A percentile compares a stretch with the other conserved stretches of the same genome.
Evolutionary conservation across 2,113 vertebrate species (phyloP).

Genomic region (Gallinago undulata): DNA sequence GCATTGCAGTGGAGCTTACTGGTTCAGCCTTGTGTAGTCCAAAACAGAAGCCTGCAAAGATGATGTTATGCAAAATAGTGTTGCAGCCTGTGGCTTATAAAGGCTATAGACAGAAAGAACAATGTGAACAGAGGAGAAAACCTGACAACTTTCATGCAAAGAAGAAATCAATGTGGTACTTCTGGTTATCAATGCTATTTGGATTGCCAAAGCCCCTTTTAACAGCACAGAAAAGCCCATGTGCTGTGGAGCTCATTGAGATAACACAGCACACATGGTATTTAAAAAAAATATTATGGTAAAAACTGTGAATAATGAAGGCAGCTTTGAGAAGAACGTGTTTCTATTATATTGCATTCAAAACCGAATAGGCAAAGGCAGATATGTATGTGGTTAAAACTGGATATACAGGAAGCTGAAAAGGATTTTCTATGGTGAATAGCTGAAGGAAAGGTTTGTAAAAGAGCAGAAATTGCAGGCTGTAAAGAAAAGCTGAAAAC

Average conservation of each 20-base stretch:
- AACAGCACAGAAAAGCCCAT: background rate
- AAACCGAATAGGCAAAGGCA: background rate
- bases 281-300: background rate
- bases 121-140: background rate
- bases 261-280: fast-evolving
- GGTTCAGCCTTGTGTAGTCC: background rate
- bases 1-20: fast-evolving
- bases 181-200: background rate
- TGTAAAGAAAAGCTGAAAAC: background rate
- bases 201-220: background rate
- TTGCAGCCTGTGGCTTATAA: background rate
- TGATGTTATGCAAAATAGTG: fast-evolving
- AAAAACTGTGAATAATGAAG: background rate
- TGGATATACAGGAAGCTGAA: background rate
- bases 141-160: background rate
- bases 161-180: background rate
- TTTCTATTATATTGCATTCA: background rate
- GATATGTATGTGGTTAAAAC: background rate
- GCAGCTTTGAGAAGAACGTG: background rate
- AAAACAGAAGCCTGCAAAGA: background rate
- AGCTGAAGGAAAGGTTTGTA: background rate
- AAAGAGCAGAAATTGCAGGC: background rate
- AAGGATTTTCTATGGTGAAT: background rate
- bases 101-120: background rate
- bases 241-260: background rate